Evolutionary conservation across 2,888 invertebrate genomes (phyloP), one percentile per base, ranked within the genome.

Genomic region (Heliconius sara): DNA sequence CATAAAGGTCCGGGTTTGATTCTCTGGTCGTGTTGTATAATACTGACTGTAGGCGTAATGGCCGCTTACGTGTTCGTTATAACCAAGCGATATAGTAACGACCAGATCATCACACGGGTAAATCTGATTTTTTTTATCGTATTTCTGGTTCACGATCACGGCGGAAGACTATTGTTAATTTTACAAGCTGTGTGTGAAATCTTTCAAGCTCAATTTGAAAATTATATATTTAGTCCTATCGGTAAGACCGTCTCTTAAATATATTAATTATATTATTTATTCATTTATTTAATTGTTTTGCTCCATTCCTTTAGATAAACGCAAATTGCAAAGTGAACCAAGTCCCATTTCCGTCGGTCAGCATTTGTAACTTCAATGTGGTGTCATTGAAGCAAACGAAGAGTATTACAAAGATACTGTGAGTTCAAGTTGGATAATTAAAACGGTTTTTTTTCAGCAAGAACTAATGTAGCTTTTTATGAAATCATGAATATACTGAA

Each of bases 301-400:
- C 3, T 70, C 39, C 13, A 68, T 79, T 76, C 84, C 76, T 85
- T 13, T 86, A 95, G 95, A 91, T 95, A 65, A 89, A 93, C 71
- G 87, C 91, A 0, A 92, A 92, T 80, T 94, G 93, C 83, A 89
- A 90, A 87, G 89, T 93, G 16, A 91, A 88, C 73, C 88, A 92
- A 81, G 91, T 91, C 1, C 94, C 95, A 0, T 95, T 94, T 63
- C 95, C 95, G 0, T 88, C 93, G 3, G 90, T 95, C 66, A 91
- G 88, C 79, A 91, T 95, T 76, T 95, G 95, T 80, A 95, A 95
- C 82, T 90, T 90, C 77, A 95, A 95, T 79, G 80, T 89, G 82
- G 90, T 95, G 2, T 94, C 95, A 0, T 10, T 84, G 22, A 90
- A 84, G 47, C 91, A 91, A 81, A 89, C 91, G 0, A 79, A 83